phyloP scores from a whole-genome alignment of 64 coral and sea anemone species.

The Astreopora myriophthalma region DNA sequence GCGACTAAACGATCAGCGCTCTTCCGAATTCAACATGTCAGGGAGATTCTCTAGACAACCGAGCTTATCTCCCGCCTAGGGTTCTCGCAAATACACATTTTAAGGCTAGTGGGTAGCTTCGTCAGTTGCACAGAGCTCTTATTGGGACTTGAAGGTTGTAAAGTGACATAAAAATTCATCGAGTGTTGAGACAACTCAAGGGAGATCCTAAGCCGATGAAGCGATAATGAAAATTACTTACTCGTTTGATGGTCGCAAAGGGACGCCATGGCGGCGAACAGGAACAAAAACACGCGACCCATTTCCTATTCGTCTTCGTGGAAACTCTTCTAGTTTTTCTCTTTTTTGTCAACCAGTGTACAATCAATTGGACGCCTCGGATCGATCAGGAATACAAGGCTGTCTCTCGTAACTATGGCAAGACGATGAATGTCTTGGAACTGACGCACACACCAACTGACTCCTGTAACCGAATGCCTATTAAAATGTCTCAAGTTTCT shows the following conservation, averaged over 20 bases:
- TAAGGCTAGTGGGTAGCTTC: too few species aligned
- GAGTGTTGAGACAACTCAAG: too few species aligned
- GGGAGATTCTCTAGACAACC: too few species aligned
- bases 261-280: not conserved
- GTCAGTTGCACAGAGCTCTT: too few species aligned
- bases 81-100: too few species aligned
- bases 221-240: conserved; percentile 2
- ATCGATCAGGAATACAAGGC: not conserved
- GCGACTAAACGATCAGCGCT: not conserved
- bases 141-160: too few species aligned
- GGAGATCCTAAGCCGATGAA: too few species aligned
- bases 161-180: too few species aligned
- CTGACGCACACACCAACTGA: not conserved
- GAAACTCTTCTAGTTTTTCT: not conserved
- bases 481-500: not conserved
- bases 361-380: not conserved
- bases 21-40: not conserved
- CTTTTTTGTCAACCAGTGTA: not conserved
- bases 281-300: not conserved
- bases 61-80: too few species aligned
- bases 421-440: not conserved
- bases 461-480: not conserved
- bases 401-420: not conserved
- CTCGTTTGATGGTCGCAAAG: conserved; percentile 19
- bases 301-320: not conserved